Evolutionary conservation across 2,113 vertebrate genomes (phyloP).

Genomic region (Xenopus borealis): DNA sequence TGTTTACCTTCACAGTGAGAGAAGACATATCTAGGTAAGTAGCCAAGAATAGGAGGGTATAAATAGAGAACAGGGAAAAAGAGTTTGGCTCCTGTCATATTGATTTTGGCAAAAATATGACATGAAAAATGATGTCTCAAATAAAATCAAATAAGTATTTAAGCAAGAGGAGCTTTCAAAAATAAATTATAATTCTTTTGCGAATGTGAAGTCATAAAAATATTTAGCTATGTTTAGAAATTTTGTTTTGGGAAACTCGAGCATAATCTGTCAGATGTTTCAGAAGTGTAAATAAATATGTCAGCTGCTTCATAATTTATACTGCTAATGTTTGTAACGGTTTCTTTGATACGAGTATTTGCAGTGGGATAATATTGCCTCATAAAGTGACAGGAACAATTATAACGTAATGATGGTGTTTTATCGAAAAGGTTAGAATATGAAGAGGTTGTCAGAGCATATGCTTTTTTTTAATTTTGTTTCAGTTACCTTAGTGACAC

Average conservation of each 20-base stretch:
- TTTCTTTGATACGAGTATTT: slow-evolving; percentile 76
- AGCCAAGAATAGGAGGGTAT: slow-evolving; percentile 58
- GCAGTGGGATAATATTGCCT: slow-evolving; percentile 71
- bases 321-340: slow-evolving; percentile 65
- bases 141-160: slow-evolving; percentile 56
- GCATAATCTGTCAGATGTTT: slow-evolving; percentile 65
- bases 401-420: too few species aligned
- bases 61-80: slow-evolving; percentile 54
- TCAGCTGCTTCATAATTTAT: slow-evolving; percentile 75
- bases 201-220: slow-evolving; percentile 60
- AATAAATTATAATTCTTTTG: slow-evolving; percentile 63
- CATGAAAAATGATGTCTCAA: slow-evolving; percentile 64
- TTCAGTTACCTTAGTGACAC: too few species aligned
- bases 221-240: slow-evolving; percentile 58
- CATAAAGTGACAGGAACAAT: not conserved
- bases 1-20: slow-evolving; percentile 60
- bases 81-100: slow-evolving; percentile 59
- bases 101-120: slow-evolving; percentile 70
- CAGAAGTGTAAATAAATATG: slow-evolving; percentile 72
- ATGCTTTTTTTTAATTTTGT: too few species aligned
- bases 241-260: slow-evolving; percentile 73
- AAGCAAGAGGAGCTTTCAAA: slow-evolving; percentile 60
- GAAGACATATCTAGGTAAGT: slow-evolving; percentile 55
- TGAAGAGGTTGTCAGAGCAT: too few species aligned
- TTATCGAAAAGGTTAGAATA: too few species aligned